Conservation (phyloP, 1,140 invertebrate species). For the Dolichoris vasculosae region DNA sequence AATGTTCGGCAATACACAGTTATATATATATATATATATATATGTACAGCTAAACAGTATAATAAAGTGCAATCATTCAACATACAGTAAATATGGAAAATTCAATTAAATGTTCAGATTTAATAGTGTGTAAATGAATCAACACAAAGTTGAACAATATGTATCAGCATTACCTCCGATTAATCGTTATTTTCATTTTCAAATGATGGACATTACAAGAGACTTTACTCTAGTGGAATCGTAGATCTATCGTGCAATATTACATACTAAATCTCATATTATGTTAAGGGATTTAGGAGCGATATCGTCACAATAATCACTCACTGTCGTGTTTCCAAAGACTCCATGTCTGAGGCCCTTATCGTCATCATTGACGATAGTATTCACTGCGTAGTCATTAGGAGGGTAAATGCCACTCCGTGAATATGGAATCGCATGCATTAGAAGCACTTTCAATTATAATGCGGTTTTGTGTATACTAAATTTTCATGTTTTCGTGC, state of each 20-base stretch:
- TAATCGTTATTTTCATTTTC: constrained; percentile 1
- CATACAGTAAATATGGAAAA: neutral
- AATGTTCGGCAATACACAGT: no score
- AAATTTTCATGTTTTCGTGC: neutral
- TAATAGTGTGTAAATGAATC: neutral
- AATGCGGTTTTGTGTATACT: neutral
- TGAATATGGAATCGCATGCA: neutral
- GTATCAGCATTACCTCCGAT: neutral
- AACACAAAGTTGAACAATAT: neutral
- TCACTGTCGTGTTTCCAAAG: neutral
- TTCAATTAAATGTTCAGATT: neutral
- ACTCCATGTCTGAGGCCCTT: neutral
- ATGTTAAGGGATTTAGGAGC: neutral
- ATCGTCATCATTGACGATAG: constrained; percentile 1
- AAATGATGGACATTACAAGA: neutral
- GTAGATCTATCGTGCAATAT: neutral
- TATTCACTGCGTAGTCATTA: neutral
- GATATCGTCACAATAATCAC: neutral
- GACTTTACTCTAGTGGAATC: neutral
- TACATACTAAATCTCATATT: neutral
- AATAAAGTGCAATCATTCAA: neutral
- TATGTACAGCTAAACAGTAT: no score
- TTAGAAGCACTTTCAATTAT: neutral
- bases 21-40: no score
- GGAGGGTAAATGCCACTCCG: neutral